Conservation (phyloP, 64 coral and sea anemone species). For the Trachythela sp. region DNA sequence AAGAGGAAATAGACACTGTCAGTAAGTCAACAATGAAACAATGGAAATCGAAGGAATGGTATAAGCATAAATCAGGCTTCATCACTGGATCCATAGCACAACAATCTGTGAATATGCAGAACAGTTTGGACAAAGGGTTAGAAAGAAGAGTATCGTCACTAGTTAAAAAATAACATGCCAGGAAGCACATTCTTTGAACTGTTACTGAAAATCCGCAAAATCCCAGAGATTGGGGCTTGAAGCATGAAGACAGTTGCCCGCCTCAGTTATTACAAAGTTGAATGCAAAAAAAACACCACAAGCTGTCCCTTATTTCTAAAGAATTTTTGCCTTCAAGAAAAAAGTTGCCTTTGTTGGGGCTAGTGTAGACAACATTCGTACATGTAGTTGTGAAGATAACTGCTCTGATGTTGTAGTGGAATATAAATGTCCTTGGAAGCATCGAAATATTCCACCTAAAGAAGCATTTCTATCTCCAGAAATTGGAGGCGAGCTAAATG, state of each 20-base stretch:
- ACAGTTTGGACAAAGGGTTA: background rate
- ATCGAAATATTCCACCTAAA: background rate
- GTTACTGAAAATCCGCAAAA: background rate
- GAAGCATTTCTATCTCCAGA: constrained; percentile 17
- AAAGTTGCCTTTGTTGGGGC: background rate
- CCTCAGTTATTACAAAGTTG: background rate
- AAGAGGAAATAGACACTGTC: too few species aligned
- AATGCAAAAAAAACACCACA: background rate
- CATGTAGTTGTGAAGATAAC: background rate
- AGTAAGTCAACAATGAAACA: too few species aligned
- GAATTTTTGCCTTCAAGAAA: background rate
- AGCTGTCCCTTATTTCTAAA: background rate
- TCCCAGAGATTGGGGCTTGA: background rate
- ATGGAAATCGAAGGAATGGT: background rate
- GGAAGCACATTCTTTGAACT: background rate
- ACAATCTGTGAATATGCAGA: background rate
- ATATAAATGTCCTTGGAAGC: constrained; percentile 22
- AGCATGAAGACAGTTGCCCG: background rate
- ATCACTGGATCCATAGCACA: background rate
- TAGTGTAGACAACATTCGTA: background rate
- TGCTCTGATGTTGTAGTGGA: background rate
- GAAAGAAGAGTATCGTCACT: background rate
- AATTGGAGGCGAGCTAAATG: background rate
- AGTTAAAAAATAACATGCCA: background rate
- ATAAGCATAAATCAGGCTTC: background rate